These are phyloP conservation scores for Rallus crepitans DNA, from an alignment of 2,797 vertebrate species.

Conservation along the genomic window DNA sequence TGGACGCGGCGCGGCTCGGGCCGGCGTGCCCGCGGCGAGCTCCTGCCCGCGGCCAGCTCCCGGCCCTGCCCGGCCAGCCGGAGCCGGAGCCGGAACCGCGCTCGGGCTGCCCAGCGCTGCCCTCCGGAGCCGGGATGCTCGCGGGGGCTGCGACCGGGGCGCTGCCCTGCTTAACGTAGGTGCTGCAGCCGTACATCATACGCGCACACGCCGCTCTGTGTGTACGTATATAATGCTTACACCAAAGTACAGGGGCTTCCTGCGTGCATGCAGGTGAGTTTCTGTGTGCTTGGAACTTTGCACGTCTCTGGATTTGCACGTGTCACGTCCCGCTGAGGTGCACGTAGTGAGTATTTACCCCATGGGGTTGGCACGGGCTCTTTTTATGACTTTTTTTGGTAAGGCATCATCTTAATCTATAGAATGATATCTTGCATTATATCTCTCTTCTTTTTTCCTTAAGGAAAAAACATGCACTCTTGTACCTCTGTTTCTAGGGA, in stretches of 20 bases:
- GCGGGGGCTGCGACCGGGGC: background rate
- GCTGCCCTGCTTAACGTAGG: fast-evolving
- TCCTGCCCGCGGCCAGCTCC: background rate
- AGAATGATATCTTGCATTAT: fast-evolving
- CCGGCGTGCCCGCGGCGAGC: background rate
- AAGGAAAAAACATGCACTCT: background rate
- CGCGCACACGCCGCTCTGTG: fast-evolving
- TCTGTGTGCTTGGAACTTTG: fast-evolving
- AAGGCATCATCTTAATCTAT: fast-evolving
- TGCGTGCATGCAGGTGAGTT: fast-evolving
- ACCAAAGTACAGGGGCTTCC: fast-evolving
- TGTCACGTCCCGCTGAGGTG: background rate
- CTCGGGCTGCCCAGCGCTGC: background rate
- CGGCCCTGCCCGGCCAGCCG: background rate
- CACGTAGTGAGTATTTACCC: fast-evolving
- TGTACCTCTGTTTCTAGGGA: background rate
- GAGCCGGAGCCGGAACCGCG: background rate
- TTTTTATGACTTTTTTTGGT: fast-evolving
- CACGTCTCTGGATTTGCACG: background rate
- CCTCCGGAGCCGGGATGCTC: background rate
- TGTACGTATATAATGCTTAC: fast-evolving
- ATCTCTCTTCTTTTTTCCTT: background rate
- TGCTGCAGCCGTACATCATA: fast-evolving
- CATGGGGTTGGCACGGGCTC: background rate
- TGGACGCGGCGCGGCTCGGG: fast-evolving